phyloP scores from a whole-genome alignment of 2,797 vertebrate species.

The Zalophus californianus region DNA sequence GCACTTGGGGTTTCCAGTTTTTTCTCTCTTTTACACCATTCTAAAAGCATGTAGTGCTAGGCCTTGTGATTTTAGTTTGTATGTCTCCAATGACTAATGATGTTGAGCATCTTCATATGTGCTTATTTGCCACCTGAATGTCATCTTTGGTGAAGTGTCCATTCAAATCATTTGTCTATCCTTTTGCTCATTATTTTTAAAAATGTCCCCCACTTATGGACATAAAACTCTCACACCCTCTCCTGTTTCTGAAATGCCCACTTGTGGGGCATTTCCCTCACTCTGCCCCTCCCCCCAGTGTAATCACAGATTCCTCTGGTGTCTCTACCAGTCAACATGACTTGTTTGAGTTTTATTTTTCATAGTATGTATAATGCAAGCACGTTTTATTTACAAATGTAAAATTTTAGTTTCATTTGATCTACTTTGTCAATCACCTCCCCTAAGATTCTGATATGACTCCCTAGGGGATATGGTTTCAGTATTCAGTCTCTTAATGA shows the following conservation, averaged over 20 bases:
- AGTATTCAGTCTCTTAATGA: neutral
- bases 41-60: neutral
- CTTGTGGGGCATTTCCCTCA: neutral
- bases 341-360: conserved; percentile 7
- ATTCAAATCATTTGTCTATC: neutral
- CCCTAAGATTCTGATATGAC: neutral
- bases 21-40: neutral
- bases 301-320: neutral
- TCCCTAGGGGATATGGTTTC: neutral
- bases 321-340: neutral
- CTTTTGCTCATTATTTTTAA: neutral
- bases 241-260: neutral
- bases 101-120: neutral
- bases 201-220: neutral
- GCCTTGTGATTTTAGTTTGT: neutral
- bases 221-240: neutral
- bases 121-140: neutral
- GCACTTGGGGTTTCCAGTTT: neutral
- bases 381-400: neutral
- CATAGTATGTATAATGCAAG: neutral
- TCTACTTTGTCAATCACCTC: neutral
- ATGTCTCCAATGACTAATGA: neutral
- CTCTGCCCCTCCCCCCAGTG: accelerated
- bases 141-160: neutral
- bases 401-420: neutral